Base-by-base conservation (phyloP, 2,888 invertebrate species). In the Microplitis manilae region DNA sequence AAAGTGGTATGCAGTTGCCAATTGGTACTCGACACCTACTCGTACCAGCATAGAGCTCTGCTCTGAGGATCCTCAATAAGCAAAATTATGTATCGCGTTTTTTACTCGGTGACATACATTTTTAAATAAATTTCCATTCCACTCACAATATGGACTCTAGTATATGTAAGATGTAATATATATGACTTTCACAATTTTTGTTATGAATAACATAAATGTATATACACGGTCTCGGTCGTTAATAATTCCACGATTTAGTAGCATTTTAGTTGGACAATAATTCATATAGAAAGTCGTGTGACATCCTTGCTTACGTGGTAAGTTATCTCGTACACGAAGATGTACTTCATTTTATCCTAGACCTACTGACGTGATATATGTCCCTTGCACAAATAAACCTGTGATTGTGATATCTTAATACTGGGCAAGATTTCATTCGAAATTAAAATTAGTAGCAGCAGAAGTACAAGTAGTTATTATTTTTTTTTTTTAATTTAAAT, bases 211-310 rank as follows among this genome's bases (percentile, higher is more conserved):
- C 77, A 69, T 73, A 76, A 79, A 80, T 50, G 9, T 50, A 13
- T 50, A 50, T 50, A 13, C 9, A 50, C 9, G 50, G 9, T 50
- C 9, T 13, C 9, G 50, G 9, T 50, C 50, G 50, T 50, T 50
- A 50, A 50, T 50, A 50, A 82, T 81, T 82, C 81, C 81, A 81
- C 80, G 80, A 76, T 78, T 80, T 77, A 70, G 76, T 77, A 80
- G 80, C 79, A 80, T 75, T 76, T 79, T 69, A 72, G 39, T 69
- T 67, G 73, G 76, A 76, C 76, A 77, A 80, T 79, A 80, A 79
- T 77, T 78, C 79, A 79, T 73, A 70, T 73, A 62, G 64, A 50
- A 50, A 50, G 17, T 50, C 50, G 50, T 50, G 50, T 50, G 50
- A 50, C 13, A 50, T 50, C 9, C 9, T 13, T 50, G 50, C 50